These are phyloP conservation scores for Scytalopus superciliaris DNA, from an alignment of 2,113 vertebrate genomes.

Conservation along the genomic window DNA sequence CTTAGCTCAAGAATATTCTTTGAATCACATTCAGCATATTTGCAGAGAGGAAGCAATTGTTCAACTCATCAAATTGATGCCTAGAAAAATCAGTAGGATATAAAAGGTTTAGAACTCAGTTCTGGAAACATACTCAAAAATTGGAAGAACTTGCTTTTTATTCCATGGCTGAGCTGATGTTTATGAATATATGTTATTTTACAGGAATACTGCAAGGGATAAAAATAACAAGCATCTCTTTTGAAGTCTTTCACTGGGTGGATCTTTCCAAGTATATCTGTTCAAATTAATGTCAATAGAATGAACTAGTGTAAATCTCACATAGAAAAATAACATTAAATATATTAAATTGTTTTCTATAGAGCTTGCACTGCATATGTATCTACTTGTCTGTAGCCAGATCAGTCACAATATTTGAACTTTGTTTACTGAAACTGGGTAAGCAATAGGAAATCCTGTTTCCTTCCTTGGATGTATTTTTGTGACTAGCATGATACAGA, in stretches of 20 bases:
- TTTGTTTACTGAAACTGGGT: not conserved
- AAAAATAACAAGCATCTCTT: not conserved
- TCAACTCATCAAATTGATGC: not conserved
- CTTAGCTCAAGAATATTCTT: not conserved
- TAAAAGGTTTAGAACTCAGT: not conserved
- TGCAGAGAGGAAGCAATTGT: not conserved
- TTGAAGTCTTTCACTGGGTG: not conserved
- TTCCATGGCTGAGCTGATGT: not conserved
- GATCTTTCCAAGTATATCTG: not conserved
- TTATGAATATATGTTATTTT: not conserved
- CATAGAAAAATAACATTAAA: not conserved
- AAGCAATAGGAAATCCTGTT: constrained; percentile 8
- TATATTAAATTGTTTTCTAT: not conserved
- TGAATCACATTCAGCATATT: not conserved
- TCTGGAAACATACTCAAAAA: not conserved
- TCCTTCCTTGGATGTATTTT: constrained; percentile 19
- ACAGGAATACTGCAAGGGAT: not conserved
- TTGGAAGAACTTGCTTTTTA: not conserved
- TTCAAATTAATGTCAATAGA: not conserved
- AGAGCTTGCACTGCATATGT: not conserved
- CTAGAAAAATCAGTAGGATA: not conserved
- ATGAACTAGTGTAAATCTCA: not conserved
- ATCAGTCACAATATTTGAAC: not conserved
- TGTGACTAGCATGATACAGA: not conserved
- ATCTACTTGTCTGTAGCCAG: not conserved